Percentiles rank a stretch among this genome's conserved stretches.
phyloP scores from a whole-genome alignment of 2,888 invertebrate species.

The Abrostola triplasia region DNA sequence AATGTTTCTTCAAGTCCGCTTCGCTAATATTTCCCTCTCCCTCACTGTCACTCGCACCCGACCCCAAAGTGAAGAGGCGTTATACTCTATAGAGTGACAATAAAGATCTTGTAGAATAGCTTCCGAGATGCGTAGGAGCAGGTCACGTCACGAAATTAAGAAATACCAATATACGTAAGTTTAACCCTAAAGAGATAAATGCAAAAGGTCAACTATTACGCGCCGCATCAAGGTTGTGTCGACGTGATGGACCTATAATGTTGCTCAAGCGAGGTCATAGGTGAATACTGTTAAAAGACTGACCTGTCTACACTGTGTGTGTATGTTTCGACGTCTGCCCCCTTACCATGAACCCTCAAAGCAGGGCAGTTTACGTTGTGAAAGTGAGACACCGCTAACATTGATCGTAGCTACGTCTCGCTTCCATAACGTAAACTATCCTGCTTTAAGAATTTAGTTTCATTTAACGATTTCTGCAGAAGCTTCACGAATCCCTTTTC shows the following conservation, averaged over 20 bases:
- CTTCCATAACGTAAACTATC: too few relatives aligned
- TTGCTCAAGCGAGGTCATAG: background rate
- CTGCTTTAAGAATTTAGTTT: too few relatives aligned
- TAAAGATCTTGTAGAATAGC: slow-evolving; percentile 72
- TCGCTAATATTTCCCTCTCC: background rate
- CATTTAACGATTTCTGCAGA: background rate
- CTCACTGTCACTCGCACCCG: slow-evolving; percentile 28
- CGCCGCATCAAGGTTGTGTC: too few relatives aligned
- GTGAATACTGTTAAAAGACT: background rate
- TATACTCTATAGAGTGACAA: slow-evolving; percentile 64
- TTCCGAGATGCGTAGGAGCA: slow-evolving; percentile 65
- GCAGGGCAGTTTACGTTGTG: too few relatives aligned
- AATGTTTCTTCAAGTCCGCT: too few relatives aligned
- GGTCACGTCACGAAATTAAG: slow-evolving; percentile 65
- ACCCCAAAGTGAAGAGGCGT: slow-evolving; percentile 52
- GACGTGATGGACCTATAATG: background rate
- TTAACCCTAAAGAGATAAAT: slow-evolving; percentile 20
- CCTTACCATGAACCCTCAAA: too few relatives aligned
- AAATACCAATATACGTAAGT: slow-evolving; percentile 58
- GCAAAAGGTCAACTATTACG: slow-evolving; percentile 23
- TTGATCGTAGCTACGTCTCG: too few relatives aligned
- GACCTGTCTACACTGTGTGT: too few relatives aligned
- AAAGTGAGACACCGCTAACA: too few relatives aligned
- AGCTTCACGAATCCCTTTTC: background rate
- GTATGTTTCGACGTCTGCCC: too few relatives aligned